Conservation (phyloP, 2,888 invertebrate species). For the Dicroscelio sp. region DNA sequence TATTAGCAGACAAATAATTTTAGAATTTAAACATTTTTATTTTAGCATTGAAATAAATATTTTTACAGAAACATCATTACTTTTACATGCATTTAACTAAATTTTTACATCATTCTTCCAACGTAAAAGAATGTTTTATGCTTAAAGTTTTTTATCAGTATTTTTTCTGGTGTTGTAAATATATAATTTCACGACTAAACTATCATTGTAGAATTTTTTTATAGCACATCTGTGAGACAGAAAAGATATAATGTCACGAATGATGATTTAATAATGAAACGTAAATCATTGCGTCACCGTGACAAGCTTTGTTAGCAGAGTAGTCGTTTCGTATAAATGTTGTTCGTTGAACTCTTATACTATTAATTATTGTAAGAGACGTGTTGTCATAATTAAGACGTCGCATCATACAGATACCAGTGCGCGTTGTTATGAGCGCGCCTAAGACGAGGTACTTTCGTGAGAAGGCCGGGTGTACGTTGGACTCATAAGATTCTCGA, state of each 20-base stretch:
- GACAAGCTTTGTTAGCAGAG: slow-evolving; percentile 44
- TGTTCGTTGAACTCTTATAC: slow-evolving; percentile 83
- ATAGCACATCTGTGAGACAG: background rate
- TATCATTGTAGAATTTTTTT: background rate
- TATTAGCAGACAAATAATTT: too few species aligned
- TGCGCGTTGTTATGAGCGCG: too few species aligned
- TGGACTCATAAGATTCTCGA: slow-evolving; percentile 79
- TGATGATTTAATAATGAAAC: slow-evolving; percentile 62
- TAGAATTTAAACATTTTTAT: too few species aligned
- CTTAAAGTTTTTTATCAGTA: too few species aligned
- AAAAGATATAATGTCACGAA: slow-evolving; percentile 7
- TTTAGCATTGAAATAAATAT: too few species aligned
- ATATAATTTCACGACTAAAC: background rate
- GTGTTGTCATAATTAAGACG: slow-evolving; percentile 88
- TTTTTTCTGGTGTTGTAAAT: too few species aligned
- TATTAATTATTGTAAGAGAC: slow-evolving; percentile 89
- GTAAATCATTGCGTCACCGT: slow-evolving; percentile 39
- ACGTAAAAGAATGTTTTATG: too few species aligned
- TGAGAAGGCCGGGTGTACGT: slow-evolving; percentile 63
- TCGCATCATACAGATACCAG: slow-evolving; percentile 67
- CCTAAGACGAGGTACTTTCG: slow-evolving; percentile 61
- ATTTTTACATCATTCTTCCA: too few species aligned
- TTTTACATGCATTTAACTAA: too few species aligned
- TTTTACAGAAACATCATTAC: too few species aligned
- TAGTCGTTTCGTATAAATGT: slow-evolving; percentile 68